Percentiles rank a stretch among this genome's conserved stretches.
Evolutionary conservation across 2,113 vertebrate species (phyloP).

Genomic region (Meleagris gallopavo): DNA sequence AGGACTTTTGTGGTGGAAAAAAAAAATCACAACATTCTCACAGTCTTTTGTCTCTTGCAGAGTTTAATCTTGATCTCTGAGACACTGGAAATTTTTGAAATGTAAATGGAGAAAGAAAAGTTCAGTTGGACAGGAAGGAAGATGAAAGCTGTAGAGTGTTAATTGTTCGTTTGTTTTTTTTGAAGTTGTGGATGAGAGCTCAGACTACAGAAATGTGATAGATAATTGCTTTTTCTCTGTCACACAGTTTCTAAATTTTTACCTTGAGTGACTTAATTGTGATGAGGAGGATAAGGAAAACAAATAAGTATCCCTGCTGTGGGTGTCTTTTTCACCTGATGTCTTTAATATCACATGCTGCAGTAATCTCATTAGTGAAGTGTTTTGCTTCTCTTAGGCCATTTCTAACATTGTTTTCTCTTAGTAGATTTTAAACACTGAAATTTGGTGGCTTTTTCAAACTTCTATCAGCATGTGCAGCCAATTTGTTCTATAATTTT

Average conservation of each 20-base stretch:
- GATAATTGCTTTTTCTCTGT: constrained; percentile 9
- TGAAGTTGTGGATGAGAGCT: background rate
- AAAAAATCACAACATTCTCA: background rate
- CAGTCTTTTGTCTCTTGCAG: background rate
- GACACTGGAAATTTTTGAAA: background rate
- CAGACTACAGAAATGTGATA: background rate
- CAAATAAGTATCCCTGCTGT: background rate
- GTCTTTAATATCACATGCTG: background rate
- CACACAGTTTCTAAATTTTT: background rate
- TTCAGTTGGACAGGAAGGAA: background rate
- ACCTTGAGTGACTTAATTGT: background rate
- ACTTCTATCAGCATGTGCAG: background rate
- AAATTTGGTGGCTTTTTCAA: background rate
- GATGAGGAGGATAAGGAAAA: background rate
- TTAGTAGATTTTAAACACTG: background rate
- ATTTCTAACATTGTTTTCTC: background rate
- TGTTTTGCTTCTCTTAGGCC: background rate
- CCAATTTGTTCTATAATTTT: background rate
- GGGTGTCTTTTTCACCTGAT: background rate
- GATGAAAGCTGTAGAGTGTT: background rate
- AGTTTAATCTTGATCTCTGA: background rate
- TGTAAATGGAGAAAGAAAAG: background rate
- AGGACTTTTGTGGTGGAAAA: background rate
- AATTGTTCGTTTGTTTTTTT: background rate
- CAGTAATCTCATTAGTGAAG: background rate